A percentile compares a stretch with the other conserved stretches of the same genome.
Evolutionary conservation across 2,888 invertebrate species (phyloP).

Genomic region (Temnothorax unifasciatus): DNA sequence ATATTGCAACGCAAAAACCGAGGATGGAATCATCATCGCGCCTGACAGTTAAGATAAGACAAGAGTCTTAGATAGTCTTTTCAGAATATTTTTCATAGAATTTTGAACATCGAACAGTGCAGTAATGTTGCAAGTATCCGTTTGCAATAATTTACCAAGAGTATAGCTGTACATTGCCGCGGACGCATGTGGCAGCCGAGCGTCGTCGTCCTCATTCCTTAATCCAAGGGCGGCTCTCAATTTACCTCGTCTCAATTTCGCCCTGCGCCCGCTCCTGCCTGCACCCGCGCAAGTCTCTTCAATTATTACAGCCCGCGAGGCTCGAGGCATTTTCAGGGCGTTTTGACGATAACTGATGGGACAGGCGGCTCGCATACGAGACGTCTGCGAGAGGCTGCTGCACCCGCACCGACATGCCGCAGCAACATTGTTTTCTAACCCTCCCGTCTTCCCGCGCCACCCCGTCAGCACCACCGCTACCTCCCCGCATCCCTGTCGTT

Average conservation of each 20-base stretch:
- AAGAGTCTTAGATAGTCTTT: too few species aligned
- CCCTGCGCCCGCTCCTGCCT: slow-evolving; percentile 4
- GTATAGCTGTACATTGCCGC: slow-evolving; percentile 35
- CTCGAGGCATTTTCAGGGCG: slow-evolving; percentile 73
- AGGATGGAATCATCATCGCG: background rate
- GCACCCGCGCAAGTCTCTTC: slow-evolving; percentile 67
- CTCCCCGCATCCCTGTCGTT: slow-evolving; percentile 34
- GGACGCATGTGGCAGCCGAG: slow-evolving; percentile 57
- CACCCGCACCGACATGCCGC: slow-evolving; percentile 41
- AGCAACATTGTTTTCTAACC: slow-evolving; percentile 52
- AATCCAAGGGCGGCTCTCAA: slow-evolving; percentile 73
- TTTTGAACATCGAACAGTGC: background rate
- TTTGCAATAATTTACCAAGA: slow-evolving; percentile 52
- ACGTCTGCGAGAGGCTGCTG: slow-evolving; percentile 42
- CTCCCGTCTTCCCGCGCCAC: background rate
- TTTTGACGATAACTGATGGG: slow-evolving; percentile 78
- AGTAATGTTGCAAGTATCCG: slow-evolving; percentile 16
- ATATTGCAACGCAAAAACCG: background rate
- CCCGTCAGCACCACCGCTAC: slow-evolving; percentile 24
- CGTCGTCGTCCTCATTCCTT: slow-evolving; percentile 66
- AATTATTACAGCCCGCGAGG: slow-evolving; percentile 73
- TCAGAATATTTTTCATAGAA: slow-evolving; percentile 9
- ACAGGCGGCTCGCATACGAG: slow-evolving; percentile 61
- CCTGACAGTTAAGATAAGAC: background rate
- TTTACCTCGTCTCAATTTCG: slow-evolving; percentile 74